Base-by-base conservation (phyloP, 37 sponge, comb jelly and placozoan genomes). In the Lycopodina hypogea region DNA sequence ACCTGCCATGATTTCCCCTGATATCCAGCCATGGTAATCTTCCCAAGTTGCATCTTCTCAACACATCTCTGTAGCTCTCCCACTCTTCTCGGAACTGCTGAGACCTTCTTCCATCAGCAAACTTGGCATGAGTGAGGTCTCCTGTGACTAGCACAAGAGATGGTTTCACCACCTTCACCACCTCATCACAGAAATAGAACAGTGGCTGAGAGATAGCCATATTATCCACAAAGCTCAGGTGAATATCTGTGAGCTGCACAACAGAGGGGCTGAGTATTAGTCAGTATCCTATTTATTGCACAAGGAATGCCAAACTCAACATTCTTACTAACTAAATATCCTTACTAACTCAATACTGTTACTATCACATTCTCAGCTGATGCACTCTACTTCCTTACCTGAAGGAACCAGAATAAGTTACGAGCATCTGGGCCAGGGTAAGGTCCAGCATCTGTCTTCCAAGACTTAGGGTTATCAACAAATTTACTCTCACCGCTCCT, bases 231-330 rank as follows among this genome's bases (percentile, higher is more conserved):
- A 57, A 11, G 40, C 93, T 93, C 34, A 96, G 67, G 53, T 96
- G 96, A 23, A 96, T 77, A 77, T 96, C 96, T 0, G 96, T 90
- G 22, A 96, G 51, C 83, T 96, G 66, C n/a, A n/a, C n/a, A n/a
- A n/a, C n/a, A n/a, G n/a, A n/a, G n/a, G n/a, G n/a, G n/a, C n/a
- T n/a, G n/a, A n/a, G n/a, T n/a, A n/a, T n/a, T n/a, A n/a, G n/a
- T n/a, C n/a, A n/a, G n/a, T n/a, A n/a, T n/a, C n/a, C n/a, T n/a
- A n/a, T n/a, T n/a, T n/a, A n/a, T n/a, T n/a, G n/a, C n/a, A n/a
- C n/a, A n/a, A n/a, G n/a, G n/a, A n/a, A n/a, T n/a, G n/a, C n/a
- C n/a, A n/a, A n/a, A n/a, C n/a, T n/a, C n/a, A n/a, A n/a, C n/a
- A n/a, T n/a, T n/a, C n/a, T n/a, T n/a, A n/a, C n/a, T n/a, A n/a